Percentiles rank a stretch among this genome's conserved stretches.
These are phyloP conservation scores for Lathronympha strigana DNA, from an alignment of 2,888 invertebrate genomes.

Conservation along the genomic window DNA sequence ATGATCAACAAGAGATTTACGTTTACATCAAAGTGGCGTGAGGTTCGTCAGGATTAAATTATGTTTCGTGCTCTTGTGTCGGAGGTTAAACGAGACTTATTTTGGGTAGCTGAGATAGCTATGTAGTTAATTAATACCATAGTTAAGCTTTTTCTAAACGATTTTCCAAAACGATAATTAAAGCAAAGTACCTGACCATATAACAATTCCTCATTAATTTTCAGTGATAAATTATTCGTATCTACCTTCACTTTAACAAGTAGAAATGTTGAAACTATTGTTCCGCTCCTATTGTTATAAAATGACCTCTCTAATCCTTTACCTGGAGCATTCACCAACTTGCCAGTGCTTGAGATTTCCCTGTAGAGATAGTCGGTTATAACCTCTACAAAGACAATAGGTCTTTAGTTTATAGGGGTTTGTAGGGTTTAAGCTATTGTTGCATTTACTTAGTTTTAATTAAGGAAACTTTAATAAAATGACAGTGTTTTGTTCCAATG, in stretches of 20 bases:
- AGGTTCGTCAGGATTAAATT: too few relatives aligned
- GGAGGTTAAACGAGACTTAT: too few relatives aligned
- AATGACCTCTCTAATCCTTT: constrained; percentile 34
- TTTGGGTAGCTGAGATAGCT: too few relatives aligned
- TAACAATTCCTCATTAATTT: constrained; percentile 22
- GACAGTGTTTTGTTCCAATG: too few relatives aligned
- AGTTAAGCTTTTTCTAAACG: neutral
- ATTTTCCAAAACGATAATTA: neutral
- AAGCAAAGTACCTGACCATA: neutral
- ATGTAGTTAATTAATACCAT: too few relatives aligned
- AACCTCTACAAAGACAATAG: constrained; percentile 34
- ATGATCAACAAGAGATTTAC: too few relatives aligned
- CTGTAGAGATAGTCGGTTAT: constrained; percentile 35
- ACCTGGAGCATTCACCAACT: constrained; percentile 16
- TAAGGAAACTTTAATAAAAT: neutral
- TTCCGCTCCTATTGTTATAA: constrained; percentile 38
- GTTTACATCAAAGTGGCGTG: too few relatives aligned
- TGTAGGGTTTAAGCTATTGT: constrained; percentile 16
- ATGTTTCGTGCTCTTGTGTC: too few relatives aligned
- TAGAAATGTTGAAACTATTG: constrained; percentile 27
- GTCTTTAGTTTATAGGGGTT: constrained; percentile 28
- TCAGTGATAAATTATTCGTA: constrained; percentile 19
- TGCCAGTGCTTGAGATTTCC: constrained; percentile 31
- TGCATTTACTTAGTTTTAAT: neutral
- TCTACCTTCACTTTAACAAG: constrained; percentile 37